Base-by-base conservation (phyloP, 2,888 invertebrate genomes). In the Aricia artaxerxes region DNA sequence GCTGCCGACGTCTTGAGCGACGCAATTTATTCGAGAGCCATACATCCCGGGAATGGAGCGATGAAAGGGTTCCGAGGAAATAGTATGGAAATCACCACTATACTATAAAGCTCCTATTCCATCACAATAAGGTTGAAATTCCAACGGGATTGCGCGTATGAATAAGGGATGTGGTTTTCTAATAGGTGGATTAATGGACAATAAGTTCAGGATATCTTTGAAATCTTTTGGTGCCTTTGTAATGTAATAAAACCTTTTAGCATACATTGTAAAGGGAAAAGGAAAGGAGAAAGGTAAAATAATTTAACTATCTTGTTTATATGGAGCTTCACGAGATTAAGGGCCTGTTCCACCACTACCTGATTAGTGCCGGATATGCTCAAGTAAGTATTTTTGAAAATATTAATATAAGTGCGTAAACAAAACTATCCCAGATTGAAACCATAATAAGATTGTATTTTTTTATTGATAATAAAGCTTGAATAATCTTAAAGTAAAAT, bases 1-100 rank as follows among this genome's bases (percentile, higher is more conserved):
- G 49, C 57, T 73, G 53, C 44, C 53, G 76, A 72, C 78, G 40
- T 77, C 69, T 78, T 35, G 57, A 78, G 77, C 78, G 53, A 77
- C 82, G 80, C 80, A 81, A 82, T 81, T 82, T 82, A 82, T 82
- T 82, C 81, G 79, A 80, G 76, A 78, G 79, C 81, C 80, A 82
- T 82, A 81, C 80, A 82, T 82, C 80, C 79, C 79, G 35, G 73
- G 77, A 79, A 78, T 81, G 81, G 53, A 57, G 72, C 78, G 77
- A 79, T 79, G 81, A 79, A 82, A 82, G 80, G 82, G 82, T 82
- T 82, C 79, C 69, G 44, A 77, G 78, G 78, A 79, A 80, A 79
- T 82, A 79, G 78, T 60, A 31, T 35, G 73, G 79, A 79, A 80
- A 80, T 61, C 6, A 57, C 60, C 5, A 57, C 61, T 35, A 35